phyloP scores from a whole-genome alignment of 2,888 invertebrate species.

The Cheilosia pagana region DNA sequence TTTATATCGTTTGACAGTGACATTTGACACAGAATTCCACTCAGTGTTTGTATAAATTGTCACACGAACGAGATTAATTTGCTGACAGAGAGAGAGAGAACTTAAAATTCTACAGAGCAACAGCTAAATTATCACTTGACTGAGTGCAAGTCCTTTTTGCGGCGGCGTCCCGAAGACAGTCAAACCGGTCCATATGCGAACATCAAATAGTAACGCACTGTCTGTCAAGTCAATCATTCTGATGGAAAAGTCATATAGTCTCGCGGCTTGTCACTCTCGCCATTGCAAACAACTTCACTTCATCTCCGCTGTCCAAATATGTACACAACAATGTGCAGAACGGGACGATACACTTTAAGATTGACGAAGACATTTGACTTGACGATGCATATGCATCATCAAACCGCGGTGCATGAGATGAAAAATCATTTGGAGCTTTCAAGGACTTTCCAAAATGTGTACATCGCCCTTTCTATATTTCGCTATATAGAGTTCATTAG shows the following conservation, averaged over 20 bases:
- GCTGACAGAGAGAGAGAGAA: slow-evolving; percentile 1
- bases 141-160: slow-evolving; percentile 22
- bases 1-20: slow-evolving; percentile 1
- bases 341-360: slow-evolving; percentile 32
- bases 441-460: slow-evolving; percentile 70
- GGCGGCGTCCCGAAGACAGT: background rate
- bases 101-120: slow-evolving; percentile 55
- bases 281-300: slow-evolving; percentile 8
- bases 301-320: slow-evolving; percentile 23
- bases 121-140: slow-evolving; percentile 62
- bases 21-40: slow-evolving; percentile 32
- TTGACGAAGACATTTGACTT: slow-evolving; percentile 36
- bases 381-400: background rate
- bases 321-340: slow-evolving; percentile 28
- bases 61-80: slow-evolving; percentile 43
- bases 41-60: slow-evolving; percentile 46
- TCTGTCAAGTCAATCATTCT: slow-evolving; percentile 33
- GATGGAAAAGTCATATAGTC: slow-evolving; percentile 17
- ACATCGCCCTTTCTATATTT: slow-evolving; percentile 56
- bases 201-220: slow-evolving; percentile 33
- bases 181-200: slow-evolving; percentile 43
- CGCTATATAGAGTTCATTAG: slow-evolving; percentile 68
- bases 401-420: slow-evolving; percentile 11
- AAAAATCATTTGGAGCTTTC: slow-evolving; percentile 65
- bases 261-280: slow-evolving; percentile 34